These are phyloP conservation scores for Tinea semifulvella DNA, from an alignment of 2,888 invertebrate species.

Conservation along the genomic window DNA sequence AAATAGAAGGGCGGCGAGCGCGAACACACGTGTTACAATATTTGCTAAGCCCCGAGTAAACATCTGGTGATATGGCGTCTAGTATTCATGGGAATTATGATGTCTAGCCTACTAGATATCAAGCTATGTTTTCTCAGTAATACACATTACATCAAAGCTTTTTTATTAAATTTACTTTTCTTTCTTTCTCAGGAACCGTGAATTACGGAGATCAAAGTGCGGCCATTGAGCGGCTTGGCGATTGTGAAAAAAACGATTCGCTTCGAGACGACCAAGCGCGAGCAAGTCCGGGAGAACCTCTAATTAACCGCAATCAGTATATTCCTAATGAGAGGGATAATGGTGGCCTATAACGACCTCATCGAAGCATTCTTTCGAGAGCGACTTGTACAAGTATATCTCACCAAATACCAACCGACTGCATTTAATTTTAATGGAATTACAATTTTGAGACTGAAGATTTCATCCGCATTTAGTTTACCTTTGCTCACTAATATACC, in stretches of 20 bases:
- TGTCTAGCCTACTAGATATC: conserved; percentile 1
- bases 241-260: conserved; percentile 62
- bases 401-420: conserved; percentile 44
- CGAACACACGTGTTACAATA: conserved; percentile 64
- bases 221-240: conserved; percentile 56
- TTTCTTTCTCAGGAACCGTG: conserved; percentile 52
- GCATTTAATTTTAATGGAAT: conserved; percentile 28
- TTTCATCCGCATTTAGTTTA: conserved; percentile 50
- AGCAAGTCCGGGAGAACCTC: conserved; percentile 52
- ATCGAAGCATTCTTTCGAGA: conserved; percentile 57
- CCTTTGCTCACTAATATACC: conserved; percentile 43
- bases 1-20: conserved; percentile 54
- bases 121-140: conserved; percentile 5
- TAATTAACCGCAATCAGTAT: conserved; percentile 67
- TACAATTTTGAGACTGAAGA: conserved; percentile 43
- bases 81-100: conserved; percentile 19
- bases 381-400: conserved; percentile 23
- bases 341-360: conserved; percentile 59
- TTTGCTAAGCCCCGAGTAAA: conserved; percentile 57
- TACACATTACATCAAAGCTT: conserved; percentile 17
- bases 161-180: conserved; percentile 31
- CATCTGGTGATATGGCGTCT: conserved; percentile 44
- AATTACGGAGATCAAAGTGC: conserved; percentile 59
- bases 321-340: conserved; percentile 66
- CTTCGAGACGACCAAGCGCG: conserved; percentile 48